Evolutionary conservation across 92 coral and sea anemone species (phyloP), one percentile per base, ranked within the genome.

Genomic region (Bergia puertoricense): DNA sequence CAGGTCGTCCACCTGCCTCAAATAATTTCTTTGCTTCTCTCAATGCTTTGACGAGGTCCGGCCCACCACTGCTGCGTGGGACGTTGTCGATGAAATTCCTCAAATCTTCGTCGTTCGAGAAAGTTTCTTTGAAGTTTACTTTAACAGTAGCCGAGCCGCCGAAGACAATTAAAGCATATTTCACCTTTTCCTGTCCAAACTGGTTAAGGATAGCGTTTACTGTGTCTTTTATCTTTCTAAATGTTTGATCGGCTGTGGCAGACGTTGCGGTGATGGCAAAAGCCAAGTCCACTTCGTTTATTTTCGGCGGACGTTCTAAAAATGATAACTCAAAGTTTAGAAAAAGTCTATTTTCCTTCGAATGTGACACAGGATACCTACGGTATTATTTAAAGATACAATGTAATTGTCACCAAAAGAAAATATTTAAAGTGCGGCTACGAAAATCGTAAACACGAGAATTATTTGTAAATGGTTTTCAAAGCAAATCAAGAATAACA

Each of bases 151-250:
- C 91, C 41, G 82, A 88, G 48, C 77, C 89, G 18, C 96, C 98
- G 88, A 95, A 93, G 40, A 94, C 90, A 50, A 96, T 81, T 40
- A 94, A 76, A n/a, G 94, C 93, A 82, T 95, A 96, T 66, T 94
- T 89, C 66, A 93, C 67, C 15, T 36, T 74, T 20, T 69, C 59
- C 67, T 46, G 87, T 15, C 87, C 87, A 11, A 81, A 82, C 80
- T 82, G 89, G 46, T 91, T 78, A 22, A 91, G 82, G 51, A 88
- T 82, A 42, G 56, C 88, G 40, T 76, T 91, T 40, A 86, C 77
- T 37, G 86, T 50, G 20, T 87, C 71, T 91, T 91, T 91, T 59
- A 91, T 48, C 36, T 91, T 91, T 54, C 69, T 71, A 43, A 91
- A 91, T 16, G 71, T 82, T 67, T 86, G 76, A 2, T 42, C 80